A percentile compares a stretch with the other conserved stretches of the same genome.
Conservation (phyloP, 2,888 invertebrate genomes). For the Yponomeuta sedellus region DNA sequence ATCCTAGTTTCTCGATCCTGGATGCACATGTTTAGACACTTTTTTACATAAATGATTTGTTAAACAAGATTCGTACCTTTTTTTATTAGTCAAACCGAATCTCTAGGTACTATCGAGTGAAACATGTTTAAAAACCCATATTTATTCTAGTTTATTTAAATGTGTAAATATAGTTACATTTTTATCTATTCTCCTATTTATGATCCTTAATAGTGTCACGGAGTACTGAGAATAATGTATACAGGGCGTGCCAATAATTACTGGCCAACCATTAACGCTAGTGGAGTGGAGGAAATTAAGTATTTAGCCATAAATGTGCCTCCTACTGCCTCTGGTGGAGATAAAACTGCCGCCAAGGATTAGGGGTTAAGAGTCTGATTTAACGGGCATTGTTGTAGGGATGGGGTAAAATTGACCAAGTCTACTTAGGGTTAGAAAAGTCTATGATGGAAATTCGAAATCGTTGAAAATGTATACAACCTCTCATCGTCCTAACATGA, state of each 20-base stretch:
- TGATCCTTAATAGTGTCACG: neutral
- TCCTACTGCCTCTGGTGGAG: conserved; percentile 31
- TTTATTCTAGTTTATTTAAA: too few relatives aligned
- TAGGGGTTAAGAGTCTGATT: conserved; percentile 75
- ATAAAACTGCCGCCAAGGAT: conserved; percentile 68
- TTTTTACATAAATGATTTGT: too few relatives aligned
- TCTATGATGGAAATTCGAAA: neutral
- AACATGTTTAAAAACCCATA: too few relatives aligned
- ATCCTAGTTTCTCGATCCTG: too few relatives aligned
- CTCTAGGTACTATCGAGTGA: too few relatives aligned
- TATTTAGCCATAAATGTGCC: conserved; percentile 74
- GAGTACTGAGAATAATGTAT: conserved; percentile 56
- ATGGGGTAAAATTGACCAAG: conserved; percentile 30
- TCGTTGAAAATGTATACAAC: neutral
- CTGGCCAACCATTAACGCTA: conserved; percentile 71
- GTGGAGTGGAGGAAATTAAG: conserved; percentile 58
- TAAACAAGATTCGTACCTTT: too few relatives aligned
- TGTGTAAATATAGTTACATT: neutral
- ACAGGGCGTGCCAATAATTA: conserved; percentile 68
- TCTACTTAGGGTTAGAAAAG: too few relatives aligned
- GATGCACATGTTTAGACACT: too few relatives aligned
- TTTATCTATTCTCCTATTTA: neutral
- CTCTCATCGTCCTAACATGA: neutral
- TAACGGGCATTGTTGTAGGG: conserved; percentile 63
- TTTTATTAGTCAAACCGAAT: too few relatives aligned